Evolutionary conservation across 2,797 vertebrate species (phyloP).

Genomic region (Phrynocephalus vlangalii): DNA sequence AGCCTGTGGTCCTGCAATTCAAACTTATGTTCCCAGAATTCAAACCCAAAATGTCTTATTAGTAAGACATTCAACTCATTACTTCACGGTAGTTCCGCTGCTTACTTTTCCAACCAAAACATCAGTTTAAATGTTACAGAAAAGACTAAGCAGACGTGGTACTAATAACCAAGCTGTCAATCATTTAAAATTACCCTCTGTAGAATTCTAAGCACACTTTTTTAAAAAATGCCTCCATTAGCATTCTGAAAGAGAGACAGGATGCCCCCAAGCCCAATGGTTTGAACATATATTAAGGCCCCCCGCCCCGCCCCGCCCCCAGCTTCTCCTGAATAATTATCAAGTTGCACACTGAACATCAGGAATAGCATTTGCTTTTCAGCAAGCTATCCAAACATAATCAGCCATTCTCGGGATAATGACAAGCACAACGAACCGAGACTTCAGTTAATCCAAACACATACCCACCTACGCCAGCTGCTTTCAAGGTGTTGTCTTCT

Average conservation of each 20-base stretch:
- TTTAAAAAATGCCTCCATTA: slow-evolving; percentile 63
- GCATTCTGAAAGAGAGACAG: slow-evolving; percentile 67
- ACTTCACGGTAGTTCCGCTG: slow-evolving; percentile 65
- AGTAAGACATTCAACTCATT: slow-evolving; percentile 73
- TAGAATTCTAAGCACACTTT: slow-evolving; percentile 69
- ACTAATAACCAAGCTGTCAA: slow-evolving; percentile 74
- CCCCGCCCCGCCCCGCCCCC: not conserved
- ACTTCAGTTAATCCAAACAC: slow-evolving; percentile 41
- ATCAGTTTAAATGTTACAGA: slow-evolving; percentile 73
- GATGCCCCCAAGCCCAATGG: slow-evolving; percentile 66
- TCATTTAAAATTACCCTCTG: slow-evolving; percentile 77
- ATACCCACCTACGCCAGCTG: slow-evolving; percentile 87
- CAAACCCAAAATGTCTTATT: slow-evolving; percentile 44
- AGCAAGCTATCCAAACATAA: slow-evolving; percentile 64
- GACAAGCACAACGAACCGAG: slow-evolving; percentile 39
- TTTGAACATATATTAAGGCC: slow-evolving; percentile 62
- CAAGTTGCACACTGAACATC: slow-evolving; percentile 56
- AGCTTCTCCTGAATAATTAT: slow-evolving; percentile 69
- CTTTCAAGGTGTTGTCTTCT: slow-evolving; percentile 80
- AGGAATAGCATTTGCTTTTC: slow-evolving; percentile 69
- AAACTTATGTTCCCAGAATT: too few species aligned
- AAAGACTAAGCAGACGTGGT: slow-evolving; percentile 66
- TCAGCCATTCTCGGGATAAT: slow-evolving; percentile 55
- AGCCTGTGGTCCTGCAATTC: too few species aligned
- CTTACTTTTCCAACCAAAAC: slow-evolving; percentile 70